Evolutionary conservation across 2,113 vertebrate species (phyloP), one percentile per base, ranked within the genome.

Genomic region (Forbesichthys agassizii): DNA sequence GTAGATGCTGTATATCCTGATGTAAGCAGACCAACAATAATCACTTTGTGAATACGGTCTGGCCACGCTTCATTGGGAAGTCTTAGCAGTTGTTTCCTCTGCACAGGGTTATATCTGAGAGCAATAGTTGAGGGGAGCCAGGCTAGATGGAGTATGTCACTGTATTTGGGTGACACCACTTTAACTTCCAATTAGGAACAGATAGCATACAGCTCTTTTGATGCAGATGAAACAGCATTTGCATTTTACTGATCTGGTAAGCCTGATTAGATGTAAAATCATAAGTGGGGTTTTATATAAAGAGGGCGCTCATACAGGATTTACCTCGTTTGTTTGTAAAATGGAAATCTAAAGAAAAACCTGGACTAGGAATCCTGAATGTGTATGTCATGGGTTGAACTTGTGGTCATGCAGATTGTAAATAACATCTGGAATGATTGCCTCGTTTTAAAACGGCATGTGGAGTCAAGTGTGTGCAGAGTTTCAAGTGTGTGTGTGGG

Each of bases 361-460:
- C 11, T 36, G 20, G 20, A 18, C 10, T 13, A 52, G 20, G 12
- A 11, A 27, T 27, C 27, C 2, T 27, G 27, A 27, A 4, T 33
- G 48, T 52, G 5, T 42, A 27, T 61, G 20, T 48, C 42, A 71
- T 11, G 56, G 48, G 47, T 42, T 42, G 36, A 42, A 80, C 77
- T 78, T 54, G 74, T 75, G 74, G 78, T 79, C 81, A 78, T 36
- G 51, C 60, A 46, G 70, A 75, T 82, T 75, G 75, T 84, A 86
- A 88, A 88, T 88, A 89, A 88, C 81, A 89, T 77, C 82, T 78
- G 78, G 79, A 81, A 88, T 84, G 82, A 91, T 88, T 80, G 70
- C 87, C 89, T 85, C 64, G 71, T 85, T 84, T 78, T 47, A 64
- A 78, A 88, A 88, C 83, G 64, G 83, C 84, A 86, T 78, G 80